Base-by-base conservation (phyloP, 2,797 vertebrate genomes). In the Hipposideros larvatus region DNA sequence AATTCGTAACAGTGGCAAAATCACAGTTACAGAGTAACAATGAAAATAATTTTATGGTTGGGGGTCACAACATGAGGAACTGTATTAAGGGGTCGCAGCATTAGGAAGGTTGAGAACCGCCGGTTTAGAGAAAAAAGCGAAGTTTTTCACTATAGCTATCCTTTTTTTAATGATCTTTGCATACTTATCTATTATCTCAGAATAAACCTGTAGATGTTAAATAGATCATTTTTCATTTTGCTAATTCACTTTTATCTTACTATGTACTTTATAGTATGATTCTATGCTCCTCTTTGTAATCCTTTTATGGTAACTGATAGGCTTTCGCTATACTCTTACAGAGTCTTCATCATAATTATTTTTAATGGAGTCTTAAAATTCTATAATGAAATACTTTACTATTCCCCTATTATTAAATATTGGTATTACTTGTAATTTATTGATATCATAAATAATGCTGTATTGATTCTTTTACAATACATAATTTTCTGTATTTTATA, bases 151-250 rank as follows among this genome's bases (percentile, higher is more conserved):
- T 48, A 21, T n/a, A 77, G 73, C 16, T 19, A 80, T 46, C n/a
- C n/a, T 90, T 59, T 66, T 80, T 59, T 34, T 66, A 94, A n/a
- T 13, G 13, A 71, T 57, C 34, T 82, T 70, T 94, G 15, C 16
- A 34, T 65, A 87, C 16, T 65, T n/a, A 70, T 11, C 55, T 46
- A 48, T 78, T 48, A 84, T 57, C 61, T 90, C 63, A 84, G 9
- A 78, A 94, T 74, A 87, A 79, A 93, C n/a, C 28, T 71, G 10
- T 11, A 73, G n/a, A 78, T 78, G 11, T 70, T 87, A 83, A 82
- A 80, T 41, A 57, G 13, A 82, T 77, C 19, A 77, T 34, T 68
- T 75, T 51, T 73, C 55, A 95, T 75, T 90, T 71, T 78, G 48
- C 46, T 87, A 74, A 86, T 51, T 75, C 51, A 80, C 7, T 82